Evolutionary conservation across 2,888 invertebrate genomes (phyloP), one percentile per base, ranked within the genome.

Genomic region (Mesorhabditis spiculigera): DNA sequence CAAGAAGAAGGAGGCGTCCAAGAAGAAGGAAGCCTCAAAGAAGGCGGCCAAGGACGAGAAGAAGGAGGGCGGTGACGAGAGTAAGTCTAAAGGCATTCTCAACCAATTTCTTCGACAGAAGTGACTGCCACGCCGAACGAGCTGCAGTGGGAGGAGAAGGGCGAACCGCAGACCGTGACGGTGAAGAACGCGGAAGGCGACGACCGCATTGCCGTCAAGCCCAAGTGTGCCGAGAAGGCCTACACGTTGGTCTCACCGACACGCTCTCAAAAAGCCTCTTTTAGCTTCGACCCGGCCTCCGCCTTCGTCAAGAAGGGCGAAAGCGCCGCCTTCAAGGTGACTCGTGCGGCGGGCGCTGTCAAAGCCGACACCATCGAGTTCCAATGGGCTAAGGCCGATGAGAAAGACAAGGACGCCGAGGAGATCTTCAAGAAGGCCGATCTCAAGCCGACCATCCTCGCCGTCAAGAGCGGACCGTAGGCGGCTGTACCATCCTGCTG

Each of bases 351-450:
- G 10, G 58, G 58, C 8, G 10, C n/a, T 13, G 10, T n/a, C 8
- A 50, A 50, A 50, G 10, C 58, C n/a, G 58, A 50, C n/a, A 50
- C 8, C 10, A 50, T 50, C 58, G 58, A 50, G n/a, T 10, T 50
- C 58, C 10, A 13, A 50, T 50, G 58, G 58, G 58, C 58, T 28
- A 28, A 50, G 58, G 58, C 58, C n/a, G 58, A 50, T 13, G 58
- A 50, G n/a, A 50, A 50, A n/a, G 58, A 50, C 58, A 50, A 50
- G 58, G n/a, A 50, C 8, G 58, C 58, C 58, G 58, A 50, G 58
- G 58, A 50, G 58, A n/a, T 50, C 58, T 50, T 50, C 58, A 50
- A 50, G 58, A 50, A 50, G 58, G 58, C 58, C n/a, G 58, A 50
- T 50, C 10, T 50, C 10, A 50, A 50, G n/a, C 58, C 8, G n/a